Evolutionary conservation across 2,888 invertebrate genomes (phyloP).

Genomic region (Hydropsyche betteni): DNA sequence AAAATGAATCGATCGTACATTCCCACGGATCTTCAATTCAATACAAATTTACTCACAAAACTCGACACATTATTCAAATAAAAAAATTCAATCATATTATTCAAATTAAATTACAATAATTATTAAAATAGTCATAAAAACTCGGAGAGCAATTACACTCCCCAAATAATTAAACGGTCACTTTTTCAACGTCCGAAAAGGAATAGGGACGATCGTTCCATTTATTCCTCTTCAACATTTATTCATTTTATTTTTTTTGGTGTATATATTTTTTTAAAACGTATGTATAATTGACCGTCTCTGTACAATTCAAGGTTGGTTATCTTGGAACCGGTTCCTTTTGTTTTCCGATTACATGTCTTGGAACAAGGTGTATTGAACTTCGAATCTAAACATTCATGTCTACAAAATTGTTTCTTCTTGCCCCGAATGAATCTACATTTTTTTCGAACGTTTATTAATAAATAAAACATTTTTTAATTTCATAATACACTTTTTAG

Average conservation of each 20-base stretch:
- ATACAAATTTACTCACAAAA: too few relatives aligned
- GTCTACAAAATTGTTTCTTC: constrained; percentile 29
- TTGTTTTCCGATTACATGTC: constrained; percentile 33
- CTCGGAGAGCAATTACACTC: too few relatives aligned
- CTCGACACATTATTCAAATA: too few relatives aligned
- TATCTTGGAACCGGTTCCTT: constrained; percentile 30
- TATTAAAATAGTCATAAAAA: too few relatives aligned
- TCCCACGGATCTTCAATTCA: too few relatives aligned
- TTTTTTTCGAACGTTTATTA: not conserved
- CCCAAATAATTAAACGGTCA: too few relatives aligned
- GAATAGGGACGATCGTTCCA: too few relatives aligned
- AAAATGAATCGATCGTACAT: too few relatives aligned
- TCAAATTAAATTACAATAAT: too few relatives aligned
- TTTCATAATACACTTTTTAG: not conserved
- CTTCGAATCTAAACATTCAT: constrained; percentile 31
- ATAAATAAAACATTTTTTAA: not conserved
- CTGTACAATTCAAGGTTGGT: constrained; percentile 28
- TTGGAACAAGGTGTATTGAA: constrained; percentile 22
- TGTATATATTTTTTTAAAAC: not conserved
- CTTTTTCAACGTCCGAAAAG: too few relatives aligned
- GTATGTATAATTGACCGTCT: constrained; percentile 27
- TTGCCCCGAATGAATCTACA: constrained; percentile 9
- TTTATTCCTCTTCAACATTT: not conserved
- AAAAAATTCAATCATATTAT: too few relatives aligned
- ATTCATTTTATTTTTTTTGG: not conserved